Base-by-base conservation (phyloP, 2,888 invertebrate species). In the Perizoma affinitatum region DNA sequence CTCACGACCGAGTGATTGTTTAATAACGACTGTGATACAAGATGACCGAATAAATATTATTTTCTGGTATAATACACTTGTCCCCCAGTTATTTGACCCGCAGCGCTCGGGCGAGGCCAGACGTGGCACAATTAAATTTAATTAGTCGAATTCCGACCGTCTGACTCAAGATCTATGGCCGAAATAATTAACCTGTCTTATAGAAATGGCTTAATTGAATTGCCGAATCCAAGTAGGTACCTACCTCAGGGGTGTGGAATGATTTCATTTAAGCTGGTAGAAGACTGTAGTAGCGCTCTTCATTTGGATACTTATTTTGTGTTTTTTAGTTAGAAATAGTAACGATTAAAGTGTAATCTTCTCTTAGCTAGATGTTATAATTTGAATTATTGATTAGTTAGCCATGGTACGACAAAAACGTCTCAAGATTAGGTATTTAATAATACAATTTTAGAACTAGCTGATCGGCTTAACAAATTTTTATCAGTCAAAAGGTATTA, bases 151-250 rank as follows among this genome's bases (percentile, higher is more conserved):
- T 66, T 54, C 63, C 68, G 52, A 46, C 60, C 58, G 61, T 52
- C 63, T 56, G 35, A 46, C 38, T 52, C 45, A 48, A 58, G 60
- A 56, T 54, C 59, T 58, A 65, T 54, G 52, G 51, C 54, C 60
- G 51, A 59, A 68, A 59, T 65, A 65, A 68, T 70, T 66, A 68
- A 70, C 70, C 68, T 68, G 69, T 68, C 69, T 38, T 57, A 51
- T 57, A 61, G 60, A 50, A 64, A 66, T 64, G 61, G 55, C 64
- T 69, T 66, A 55, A 68, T 66, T 70, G 60, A 60, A 63, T 55
- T 57, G 58, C 58, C 40, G 51, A 61, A 65, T 66, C 65, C 60
- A 63, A 65, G 55, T 54, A 22, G n/a, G n/a, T n/a, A 1, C 22
- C 3, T 22, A 48, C 58, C 47, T 57, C 38, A 43, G 54, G 52